Percentiles rank a stretch among this genome's conserved stretches.
These are phyloP conservation scores for Carassius carassius DNA, from an alignment of 2,113 vertebrate species.

Conservation along the genomic window DNA sequence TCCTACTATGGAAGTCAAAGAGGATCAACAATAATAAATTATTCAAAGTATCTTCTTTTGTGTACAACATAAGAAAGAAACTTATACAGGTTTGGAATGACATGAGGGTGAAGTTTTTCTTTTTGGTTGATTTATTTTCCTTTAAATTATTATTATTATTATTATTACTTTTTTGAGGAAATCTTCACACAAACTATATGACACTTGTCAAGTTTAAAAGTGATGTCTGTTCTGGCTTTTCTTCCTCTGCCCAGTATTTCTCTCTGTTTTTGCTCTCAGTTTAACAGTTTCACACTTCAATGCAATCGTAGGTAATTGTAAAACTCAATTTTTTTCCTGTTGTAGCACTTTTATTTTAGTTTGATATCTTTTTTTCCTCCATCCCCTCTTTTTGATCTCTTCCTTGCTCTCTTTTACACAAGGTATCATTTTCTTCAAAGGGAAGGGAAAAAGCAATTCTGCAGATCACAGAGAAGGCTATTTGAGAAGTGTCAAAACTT, in stretches of 20 bases:
- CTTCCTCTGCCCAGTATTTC: neutral
- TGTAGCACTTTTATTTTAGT: constrained; percentile 27
- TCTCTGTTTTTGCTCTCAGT: neutral
- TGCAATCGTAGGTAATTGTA: constrained; percentile 27
- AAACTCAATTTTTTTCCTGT: neutral
- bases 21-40: too few relatives aligned
- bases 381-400: constrained; percentile 25
- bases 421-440: constrained; percentile 30
- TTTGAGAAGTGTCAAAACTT: constrained; percentile 42
- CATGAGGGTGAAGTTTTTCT: too few relatives aligned
- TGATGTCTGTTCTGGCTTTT: neutral
- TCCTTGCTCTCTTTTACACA: neutral
- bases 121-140: too few relatives aligned
- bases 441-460: constrained; percentile 26
- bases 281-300: neutral
- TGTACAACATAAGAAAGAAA: too few relatives aligned
- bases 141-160: too few relatives aligned
- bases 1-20: too few relatives aligned
- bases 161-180: too few relatives aligned
- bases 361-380: neutral
- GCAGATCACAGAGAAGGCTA: constrained; percentile 15
- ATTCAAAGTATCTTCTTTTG: too few relatives aligned
- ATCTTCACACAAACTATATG: too few relatives aligned
- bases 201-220: neutral
- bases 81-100: too few relatives aligned